phyloP scores from a whole-genome alignment of 2,888 invertebrate species.

The Microctonus aethiopoides region DNA sequence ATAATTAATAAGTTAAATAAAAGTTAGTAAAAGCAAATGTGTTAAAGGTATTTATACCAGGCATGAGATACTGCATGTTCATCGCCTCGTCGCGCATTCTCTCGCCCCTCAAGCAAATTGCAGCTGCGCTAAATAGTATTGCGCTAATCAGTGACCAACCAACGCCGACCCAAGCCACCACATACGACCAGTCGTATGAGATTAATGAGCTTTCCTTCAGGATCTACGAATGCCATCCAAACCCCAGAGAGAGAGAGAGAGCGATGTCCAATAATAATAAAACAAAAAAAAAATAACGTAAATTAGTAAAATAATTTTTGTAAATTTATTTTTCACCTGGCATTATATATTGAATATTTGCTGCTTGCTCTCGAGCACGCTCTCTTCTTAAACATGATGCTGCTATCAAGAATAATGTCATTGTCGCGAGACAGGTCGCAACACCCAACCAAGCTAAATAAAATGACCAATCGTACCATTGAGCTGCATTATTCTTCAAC shows the following conservation, averaged over 20 bases:
- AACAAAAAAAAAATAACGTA: constrained; percentile 44
- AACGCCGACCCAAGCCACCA: constrained; percentile 97
- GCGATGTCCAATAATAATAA: not conserved
- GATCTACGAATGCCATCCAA: constrained; percentile 71
- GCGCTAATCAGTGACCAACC: constrained; percentile 91
- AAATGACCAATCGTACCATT: constrained; percentile 88
- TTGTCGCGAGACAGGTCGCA: constrained; percentile 78
- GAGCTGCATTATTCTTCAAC: constrained; percentile 78
- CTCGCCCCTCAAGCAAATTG: constrained; percentile 93
- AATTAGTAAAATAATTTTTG: constrained; percentile 50
- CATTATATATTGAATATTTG: constrained; percentile 90
- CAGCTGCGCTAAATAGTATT: constrained; percentile 92
- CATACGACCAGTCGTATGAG: constrained; percentile 96
- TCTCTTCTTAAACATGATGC: constrained; percentile 83
- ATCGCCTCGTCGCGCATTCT: constrained; percentile 94
- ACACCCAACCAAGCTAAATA: constrained; percentile 86
- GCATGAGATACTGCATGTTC: constrained; percentile 98
- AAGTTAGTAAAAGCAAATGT: constrained; percentile 56
- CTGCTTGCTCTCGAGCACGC: constrained; percentile 78
- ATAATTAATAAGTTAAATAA: constrained; percentile 28
- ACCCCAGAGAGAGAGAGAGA: constrained; percentile 23
- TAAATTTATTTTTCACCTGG: constrained; percentile 74
- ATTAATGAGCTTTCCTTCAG: constrained; percentile 86
- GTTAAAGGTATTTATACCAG: constrained; percentile 75
- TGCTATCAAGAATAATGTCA: constrained; percentile 82